Conservation (phyloP, 2,888 invertebrate species). For the Brenthis daphne region DNA sequence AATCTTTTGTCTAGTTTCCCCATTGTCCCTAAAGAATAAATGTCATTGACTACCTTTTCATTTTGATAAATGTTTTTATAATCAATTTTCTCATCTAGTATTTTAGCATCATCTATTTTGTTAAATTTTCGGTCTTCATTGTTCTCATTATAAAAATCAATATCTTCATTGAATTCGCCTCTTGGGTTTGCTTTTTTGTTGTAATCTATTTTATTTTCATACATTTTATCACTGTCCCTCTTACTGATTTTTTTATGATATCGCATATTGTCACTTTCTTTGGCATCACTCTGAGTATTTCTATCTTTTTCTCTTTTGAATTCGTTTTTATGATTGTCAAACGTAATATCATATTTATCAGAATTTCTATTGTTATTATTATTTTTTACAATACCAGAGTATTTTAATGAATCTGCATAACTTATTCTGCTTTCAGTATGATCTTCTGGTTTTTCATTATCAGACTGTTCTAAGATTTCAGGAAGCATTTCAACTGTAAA, state of each 20-base stretch:
- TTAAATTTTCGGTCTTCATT: too few relatives aligned
- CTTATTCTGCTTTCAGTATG: too few relatives aligned
- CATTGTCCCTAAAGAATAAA: background rate
- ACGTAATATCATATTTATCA: too few relatives aligned
- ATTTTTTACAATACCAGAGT: too few relatives aligned
- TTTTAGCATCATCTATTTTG: slow-evolving; percentile 20
- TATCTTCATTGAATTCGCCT: slow-evolving; percentile 36
- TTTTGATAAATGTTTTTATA: slow-evolving; percentile 63
- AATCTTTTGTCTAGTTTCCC: slow-evolving; percentile 47
- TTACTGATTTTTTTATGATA: background rate
- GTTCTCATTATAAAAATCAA: background rate
- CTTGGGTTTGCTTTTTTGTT: slow-evolving; percentile 30
- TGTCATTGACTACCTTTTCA: slow-evolving; percentile 42
- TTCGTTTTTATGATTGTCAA: too few relatives aligned
- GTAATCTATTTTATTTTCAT: slow-evolving; percentile 8
- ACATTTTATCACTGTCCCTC: slow-evolving; percentile 43
- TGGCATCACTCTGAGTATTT: too few relatives aligned
- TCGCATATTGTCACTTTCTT: background rate
- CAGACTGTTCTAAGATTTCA: background rate
- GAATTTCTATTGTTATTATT: too few relatives aligned
- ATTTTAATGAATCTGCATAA: too few relatives aligned
- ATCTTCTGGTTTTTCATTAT: too few relatives aligned
- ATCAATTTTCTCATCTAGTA: slow-evolving; percentile 45
- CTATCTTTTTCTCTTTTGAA: too few relatives aligned
- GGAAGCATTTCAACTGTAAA: background rate